A percentile compares a stretch with the other conserved stretches of the same genome.
Conservation (phyloP, 2,113 vertebrate species). For the Cynoglossus semilaevis region DNA sequence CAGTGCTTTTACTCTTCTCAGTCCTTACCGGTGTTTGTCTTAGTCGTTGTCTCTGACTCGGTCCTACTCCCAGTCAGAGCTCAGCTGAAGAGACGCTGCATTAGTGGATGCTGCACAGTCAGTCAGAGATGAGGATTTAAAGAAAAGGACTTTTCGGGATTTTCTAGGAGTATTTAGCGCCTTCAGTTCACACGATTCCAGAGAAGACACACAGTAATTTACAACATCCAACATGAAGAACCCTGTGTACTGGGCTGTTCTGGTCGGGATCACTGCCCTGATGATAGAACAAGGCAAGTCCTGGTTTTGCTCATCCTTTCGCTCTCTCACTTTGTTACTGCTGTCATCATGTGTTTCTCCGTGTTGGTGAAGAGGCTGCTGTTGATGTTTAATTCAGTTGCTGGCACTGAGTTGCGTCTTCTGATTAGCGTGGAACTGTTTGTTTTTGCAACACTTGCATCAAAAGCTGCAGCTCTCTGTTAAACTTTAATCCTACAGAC, state of each 20-base stretch:
- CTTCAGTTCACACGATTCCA: no score
- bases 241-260: constrained; percentile 75
- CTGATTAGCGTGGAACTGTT: neutral
- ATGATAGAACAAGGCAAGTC: constrained; percentile 78
- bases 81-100: constrained; percentile 64
- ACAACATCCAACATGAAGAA: constrained; percentile 64
- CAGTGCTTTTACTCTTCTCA: neutral
- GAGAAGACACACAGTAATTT: neutral
- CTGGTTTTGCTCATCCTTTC: constrained; percentile 5
- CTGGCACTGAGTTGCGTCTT: neutral
- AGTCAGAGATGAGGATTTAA: constrained; percentile 53
- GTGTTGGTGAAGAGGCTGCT: neutral
- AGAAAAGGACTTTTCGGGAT: constrained; percentile 42
- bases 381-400: constrained; percentile 22
- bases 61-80: constrained; percentile 54
- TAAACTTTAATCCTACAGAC: constrained; percentile 29
- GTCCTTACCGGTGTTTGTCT: neutral
- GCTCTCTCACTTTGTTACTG: constrained; percentile 35
- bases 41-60: no score
- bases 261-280: constrained; percentile 73
- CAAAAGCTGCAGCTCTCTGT: constrained; percentile 3
- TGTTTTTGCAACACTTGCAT: constrained; percentile 24
- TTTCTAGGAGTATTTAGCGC: constrained; percentile 26
- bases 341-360: neutral
- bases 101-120: constrained; percentile 52